These are phyloP conservation scores for Pangasius mekongensis DNA, from an alignment of 2,797 vertebrate species.

Conservation along the genomic window DNA sequence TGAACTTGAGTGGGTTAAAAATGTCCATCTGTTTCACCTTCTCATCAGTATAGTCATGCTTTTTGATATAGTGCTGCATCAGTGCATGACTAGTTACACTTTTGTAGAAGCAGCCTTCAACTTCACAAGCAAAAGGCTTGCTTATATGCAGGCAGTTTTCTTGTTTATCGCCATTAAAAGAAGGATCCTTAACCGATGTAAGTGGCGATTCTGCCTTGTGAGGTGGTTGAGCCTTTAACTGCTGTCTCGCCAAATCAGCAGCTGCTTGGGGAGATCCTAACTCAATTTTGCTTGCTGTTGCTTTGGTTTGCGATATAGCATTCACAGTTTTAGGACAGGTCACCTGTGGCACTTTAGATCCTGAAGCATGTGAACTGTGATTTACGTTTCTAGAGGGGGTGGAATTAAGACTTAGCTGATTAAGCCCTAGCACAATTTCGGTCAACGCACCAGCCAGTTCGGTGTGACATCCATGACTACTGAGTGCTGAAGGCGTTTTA, in stretches of 20 bases:
- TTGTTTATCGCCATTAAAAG: neutral
- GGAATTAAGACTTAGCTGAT: conserved; percentile 86
- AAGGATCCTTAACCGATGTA: conserved; percentile 15
- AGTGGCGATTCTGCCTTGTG: conserved; percentile 26
- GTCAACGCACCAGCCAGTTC: conserved; percentile 77
- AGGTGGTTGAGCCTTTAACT: conserved; percentile 18
- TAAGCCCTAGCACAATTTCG: conserved; percentile 86
- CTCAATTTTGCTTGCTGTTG: conserved; percentile 56
- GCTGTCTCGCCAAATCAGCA: conserved; percentile 28
- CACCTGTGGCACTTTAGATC: conserved; percentile 66
- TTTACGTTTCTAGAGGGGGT: conserved; percentile 55
- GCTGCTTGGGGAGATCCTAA: conserved; percentile 16
- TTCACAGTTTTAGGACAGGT: conserved; percentile 74
- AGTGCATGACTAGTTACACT: conserved; percentile 89
- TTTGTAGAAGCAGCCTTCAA: conserved; percentile 83
- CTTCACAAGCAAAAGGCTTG: conserved; percentile 89
- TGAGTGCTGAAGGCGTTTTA: conserved; percentile 15
- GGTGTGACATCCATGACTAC: conserved; percentile 45
- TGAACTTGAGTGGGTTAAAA: conserved; percentile 82
- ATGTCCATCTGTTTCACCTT: conserved; percentile 85
- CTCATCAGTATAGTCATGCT: conserved; percentile 84
- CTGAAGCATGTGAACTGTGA: conserved; percentile 67
- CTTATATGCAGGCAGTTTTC: conserved; percentile 73
- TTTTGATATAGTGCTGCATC: conserved; percentile 87
- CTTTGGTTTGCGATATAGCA: conserved; percentile 72